phyloP scores from a whole-genome alignment of 2,888 invertebrate genomes.

The Limnephilus auricula region DNA sequence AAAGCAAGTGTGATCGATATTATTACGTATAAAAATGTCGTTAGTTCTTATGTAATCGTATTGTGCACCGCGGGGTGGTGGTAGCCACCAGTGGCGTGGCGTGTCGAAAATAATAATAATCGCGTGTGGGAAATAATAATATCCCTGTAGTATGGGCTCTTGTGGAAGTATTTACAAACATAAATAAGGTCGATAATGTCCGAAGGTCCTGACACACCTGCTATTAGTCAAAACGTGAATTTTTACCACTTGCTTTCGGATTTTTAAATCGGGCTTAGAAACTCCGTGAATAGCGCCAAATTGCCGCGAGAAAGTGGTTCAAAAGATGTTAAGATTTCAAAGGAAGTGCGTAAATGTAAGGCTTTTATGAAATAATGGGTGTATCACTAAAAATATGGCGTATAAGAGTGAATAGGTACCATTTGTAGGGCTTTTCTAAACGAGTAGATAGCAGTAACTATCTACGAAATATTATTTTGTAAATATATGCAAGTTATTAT shows the following conservation, averaged over 20 bases:
- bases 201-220: constrained; percentile 56
- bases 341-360: not conserved
- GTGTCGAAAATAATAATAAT: constrained; percentile 45
- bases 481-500: too few relatives aligned
- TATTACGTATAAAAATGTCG: constrained; percentile 28
- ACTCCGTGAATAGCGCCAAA: not conserved
- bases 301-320: not conserved
- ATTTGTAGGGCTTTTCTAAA: too few relatives aligned
- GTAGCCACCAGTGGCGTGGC: constrained; percentile 28
- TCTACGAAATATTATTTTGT: too few relatives aligned
- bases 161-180: constrained; percentile 63
- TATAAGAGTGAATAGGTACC: too few relatives aligned
- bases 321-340: not conserved
- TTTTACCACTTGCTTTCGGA: not conserved
- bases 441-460: too few relatives aligned
- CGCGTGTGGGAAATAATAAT: constrained; percentile 54
- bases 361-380: too few relatives aligned
- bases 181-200: constrained; percentile 63
- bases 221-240: constrained; percentile 28
- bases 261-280: constrained; percentile 1
- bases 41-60: not conserved
- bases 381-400: not conserved
- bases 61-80: constrained; percentile 38
- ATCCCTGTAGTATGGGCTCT: constrained; percentile 38
- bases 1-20: not conserved